Conservation (phyloP, 1,140 invertebrate genomes). For the Pteromalus puparum region DNA sequence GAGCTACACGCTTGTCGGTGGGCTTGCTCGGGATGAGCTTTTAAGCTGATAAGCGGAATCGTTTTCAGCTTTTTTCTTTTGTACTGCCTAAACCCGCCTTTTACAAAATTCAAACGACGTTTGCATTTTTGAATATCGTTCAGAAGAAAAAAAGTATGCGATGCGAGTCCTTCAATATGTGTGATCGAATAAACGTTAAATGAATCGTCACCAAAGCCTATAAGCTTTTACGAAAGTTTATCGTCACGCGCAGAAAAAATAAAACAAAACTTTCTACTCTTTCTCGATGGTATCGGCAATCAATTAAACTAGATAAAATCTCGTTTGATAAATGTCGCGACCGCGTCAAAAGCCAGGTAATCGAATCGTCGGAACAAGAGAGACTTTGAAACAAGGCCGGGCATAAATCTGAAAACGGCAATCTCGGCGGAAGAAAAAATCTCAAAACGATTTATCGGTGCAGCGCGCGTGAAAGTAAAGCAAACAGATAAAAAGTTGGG, state of each 20-base stretch:
- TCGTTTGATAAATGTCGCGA: not conserved
- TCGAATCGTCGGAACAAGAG: not conserved
- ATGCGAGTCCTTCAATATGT: too few relatives aligned
- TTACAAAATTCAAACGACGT: not conserved
- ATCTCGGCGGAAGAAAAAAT: not conserved
- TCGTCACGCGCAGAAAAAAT: too few relatives aligned
- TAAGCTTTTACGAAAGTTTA: too few relatives aligned
- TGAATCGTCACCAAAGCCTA: too few relatives aligned
- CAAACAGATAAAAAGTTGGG: not conserved
- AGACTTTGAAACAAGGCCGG: not conserved
- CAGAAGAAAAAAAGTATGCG: too few relatives aligned
- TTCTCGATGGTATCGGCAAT: too few relatives aligned
- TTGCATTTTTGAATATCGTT: too few relatives aligned
- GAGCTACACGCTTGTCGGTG: not conserved
- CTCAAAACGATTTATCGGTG: not conserved
- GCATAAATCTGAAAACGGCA: constrained; percentile 1
- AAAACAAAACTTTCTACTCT: too few relatives aligned
- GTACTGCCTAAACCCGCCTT: too few relatives aligned
- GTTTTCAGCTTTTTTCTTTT: not conserved
- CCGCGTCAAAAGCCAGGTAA: not conserved
- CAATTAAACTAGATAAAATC: not conserved
- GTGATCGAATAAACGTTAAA: too few relatives aligned
- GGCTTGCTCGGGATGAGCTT: not conserved
- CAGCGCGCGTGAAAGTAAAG: not conserved
- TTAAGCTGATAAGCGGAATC: not conserved